Conservation (phyloP, 2,113 vertebrate species). For the Psophia crepitans region DNA sequence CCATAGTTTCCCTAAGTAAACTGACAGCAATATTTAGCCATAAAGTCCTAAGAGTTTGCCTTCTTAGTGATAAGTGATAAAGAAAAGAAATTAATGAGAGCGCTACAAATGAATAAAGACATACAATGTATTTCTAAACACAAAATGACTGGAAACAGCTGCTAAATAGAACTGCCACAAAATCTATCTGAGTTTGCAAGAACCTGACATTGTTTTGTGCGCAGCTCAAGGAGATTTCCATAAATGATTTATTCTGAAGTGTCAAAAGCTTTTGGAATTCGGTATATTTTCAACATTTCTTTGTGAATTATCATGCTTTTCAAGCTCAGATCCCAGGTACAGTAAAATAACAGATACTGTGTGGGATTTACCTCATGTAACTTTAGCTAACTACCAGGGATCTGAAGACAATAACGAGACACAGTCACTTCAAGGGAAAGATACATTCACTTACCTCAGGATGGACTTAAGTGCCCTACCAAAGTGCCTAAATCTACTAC, state of each 20-base stretch:
- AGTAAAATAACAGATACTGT: background rate
- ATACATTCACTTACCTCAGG: background rate
- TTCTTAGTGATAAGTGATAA: background rate
- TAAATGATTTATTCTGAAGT: background rate
- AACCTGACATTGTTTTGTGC: background rate
- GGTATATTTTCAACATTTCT: background rate
- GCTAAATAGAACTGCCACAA: background rate
- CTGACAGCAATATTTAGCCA: background rate
- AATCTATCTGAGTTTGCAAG: background rate
- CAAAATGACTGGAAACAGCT: background rate
- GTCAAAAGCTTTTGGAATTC: background rate
- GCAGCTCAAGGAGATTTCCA: background rate
- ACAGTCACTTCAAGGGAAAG: background rate
- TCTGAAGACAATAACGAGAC: background rate
- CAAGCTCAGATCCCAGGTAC: background rate
- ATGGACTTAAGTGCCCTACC: background rate
- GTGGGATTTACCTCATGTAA: background rate
- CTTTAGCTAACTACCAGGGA: background rate
- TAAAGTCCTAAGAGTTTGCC: background rate
- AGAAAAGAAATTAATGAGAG: background rate
- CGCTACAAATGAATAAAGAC: background rate
- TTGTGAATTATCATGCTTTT: background rate
- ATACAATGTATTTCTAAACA: background rate
- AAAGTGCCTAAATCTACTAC: background rate
- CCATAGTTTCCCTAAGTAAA: background rate